Base-by-base conservation (phyloP, 2,888 invertebrate species). In the Tinea pellionella region DNA sequence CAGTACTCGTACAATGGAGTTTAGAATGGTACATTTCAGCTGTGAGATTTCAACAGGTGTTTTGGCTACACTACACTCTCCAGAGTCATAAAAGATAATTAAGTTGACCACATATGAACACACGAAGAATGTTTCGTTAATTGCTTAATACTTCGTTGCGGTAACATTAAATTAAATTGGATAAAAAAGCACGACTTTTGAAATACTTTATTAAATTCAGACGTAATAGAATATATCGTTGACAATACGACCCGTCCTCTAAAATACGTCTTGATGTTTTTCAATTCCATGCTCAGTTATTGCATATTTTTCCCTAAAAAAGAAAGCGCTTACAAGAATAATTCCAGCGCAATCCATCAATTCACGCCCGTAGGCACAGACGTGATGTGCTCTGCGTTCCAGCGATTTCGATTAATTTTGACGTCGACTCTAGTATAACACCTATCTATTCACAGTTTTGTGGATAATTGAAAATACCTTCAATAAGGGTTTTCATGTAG, bases 291-390 rank as follows among this genome's bases (percentile, higher is more conserved):
- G 2, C 29, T 32, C 57, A 32, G 57, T 57, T 57, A 57, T 57
- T 57, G 30, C 57, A 57, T 57, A 57, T 57, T 57, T 32, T 29
- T 9, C 15, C 16, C 15, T 32, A 32, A 57, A 57, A 57, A 32
- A 32, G 57, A 30, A 16, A 57, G 32, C 57, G 57, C 57, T 57
- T 57, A 57, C 57, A 57, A 32, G 57, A 57, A 57, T 57, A 57
- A 57, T 32, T 57, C 57, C 32, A 57, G 32, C 57, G 57, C 57
- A 57, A 57, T 57, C 57, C 57, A 57, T 57, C 57, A 57, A 57
- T 57, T 57, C 57, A 57, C 57, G 57, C 57, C 57, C 32, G 57
- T 57, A 16, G 57, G 32, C 57, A 55, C 57, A 30, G 57, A 57
- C 57, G 57, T 32, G 57, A 57, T 57, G 32, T 57, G 57, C 32